phyloP scores from a whole-genome alignment of 2,797 vertebrate species.

The Muraenolepis orangiensis region DNA sequence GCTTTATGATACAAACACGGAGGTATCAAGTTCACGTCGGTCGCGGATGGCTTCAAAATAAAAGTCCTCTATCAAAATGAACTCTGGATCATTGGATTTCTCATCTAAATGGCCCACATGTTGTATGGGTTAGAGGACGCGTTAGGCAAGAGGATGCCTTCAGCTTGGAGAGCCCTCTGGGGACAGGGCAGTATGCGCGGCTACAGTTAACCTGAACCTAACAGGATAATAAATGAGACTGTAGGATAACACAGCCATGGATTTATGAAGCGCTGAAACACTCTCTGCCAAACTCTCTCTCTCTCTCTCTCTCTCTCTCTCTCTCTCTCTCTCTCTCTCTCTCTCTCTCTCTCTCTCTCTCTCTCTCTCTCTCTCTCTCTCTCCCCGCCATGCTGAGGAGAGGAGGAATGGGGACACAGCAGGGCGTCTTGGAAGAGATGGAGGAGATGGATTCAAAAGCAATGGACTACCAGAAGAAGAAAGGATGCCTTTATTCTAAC shows the following conservation, averaged over 20 bases:
- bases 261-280: conserved; percentile 70
- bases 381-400: conserved; percentile 24
- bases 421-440: conserved; percentile 46
- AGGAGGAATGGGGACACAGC: conserved; percentile 58
- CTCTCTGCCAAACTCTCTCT: conserved; percentile 45
- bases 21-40: conserved; percentile 34
- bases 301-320: conserved; percentile 30
- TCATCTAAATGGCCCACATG: conserved; percentile 50
- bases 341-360: conserved; percentile 37
- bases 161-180: conserved; percentile 38
- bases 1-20: conserved; percentile 11
- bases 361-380: conserved; percentile 35
- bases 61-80: conserved; percentile 20
- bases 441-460: conserved; percentile 45
- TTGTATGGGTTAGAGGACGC: conserved; percentile 49
- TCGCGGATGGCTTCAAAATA: conserved; percentile 28
- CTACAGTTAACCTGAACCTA: conserved; percentile 42
- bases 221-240: conserved; percentile 62
- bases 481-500: conserved; percentile 23
- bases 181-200: conserved; percentile 45
- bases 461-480: conserved; percentile 36
- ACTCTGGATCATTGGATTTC: conserved; percentile 31
- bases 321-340: conserved; percentile 32
- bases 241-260: conserved; percentile 44
- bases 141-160: conserved; percentile 35